A percentile compares a stretch with the other conserved stretches of the same genome.
Evolutionary conservation across 2,888 invertebrate species (phyloP).

Genomic region (Dorcus hopei): DNA sequence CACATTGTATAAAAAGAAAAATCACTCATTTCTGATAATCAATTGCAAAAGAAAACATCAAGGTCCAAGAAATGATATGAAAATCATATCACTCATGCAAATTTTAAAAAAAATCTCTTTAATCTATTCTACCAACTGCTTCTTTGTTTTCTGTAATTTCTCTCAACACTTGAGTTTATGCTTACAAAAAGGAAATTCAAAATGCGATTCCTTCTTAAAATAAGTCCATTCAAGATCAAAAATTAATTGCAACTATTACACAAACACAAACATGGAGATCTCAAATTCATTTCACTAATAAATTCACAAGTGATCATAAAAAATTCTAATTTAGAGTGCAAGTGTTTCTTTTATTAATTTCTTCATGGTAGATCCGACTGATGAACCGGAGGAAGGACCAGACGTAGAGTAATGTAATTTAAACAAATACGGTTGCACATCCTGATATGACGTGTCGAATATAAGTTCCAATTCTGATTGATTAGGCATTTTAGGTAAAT

Average conservation of each 20-base stretch:
- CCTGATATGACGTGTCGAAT: slow-evolving; percentile 89
- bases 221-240: background rate
- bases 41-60: no score
- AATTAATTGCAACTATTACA: background rate
- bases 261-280: background rate
- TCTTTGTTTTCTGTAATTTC: no score
- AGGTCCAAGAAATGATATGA: no score
- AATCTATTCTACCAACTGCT: no score
- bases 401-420: slow-evolving; percentile 83
- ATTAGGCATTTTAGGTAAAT: slow-evolving; percentile 93
- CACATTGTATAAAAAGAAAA: no score
- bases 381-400: slow-evolving; percentile 68
- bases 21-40: no score
- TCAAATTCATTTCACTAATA: background rate
- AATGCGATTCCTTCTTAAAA: no score
- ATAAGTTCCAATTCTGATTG: slow-evolving; percentile 89
- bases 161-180: no score
- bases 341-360: slow-evolving; percentile 86
- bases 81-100: no score
- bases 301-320: background rate
- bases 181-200: no score
- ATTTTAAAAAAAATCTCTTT: no score
- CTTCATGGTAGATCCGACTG: slow-evolving; percentile 85
- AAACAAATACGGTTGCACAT: slow-evolving; percentile 96
- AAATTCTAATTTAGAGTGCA: slow-evolving; percentile 8